phyloP scores from a whole-genome alignment of 2,888 invertebrate genomes.

The Pseudococcus viburni region DNA sequence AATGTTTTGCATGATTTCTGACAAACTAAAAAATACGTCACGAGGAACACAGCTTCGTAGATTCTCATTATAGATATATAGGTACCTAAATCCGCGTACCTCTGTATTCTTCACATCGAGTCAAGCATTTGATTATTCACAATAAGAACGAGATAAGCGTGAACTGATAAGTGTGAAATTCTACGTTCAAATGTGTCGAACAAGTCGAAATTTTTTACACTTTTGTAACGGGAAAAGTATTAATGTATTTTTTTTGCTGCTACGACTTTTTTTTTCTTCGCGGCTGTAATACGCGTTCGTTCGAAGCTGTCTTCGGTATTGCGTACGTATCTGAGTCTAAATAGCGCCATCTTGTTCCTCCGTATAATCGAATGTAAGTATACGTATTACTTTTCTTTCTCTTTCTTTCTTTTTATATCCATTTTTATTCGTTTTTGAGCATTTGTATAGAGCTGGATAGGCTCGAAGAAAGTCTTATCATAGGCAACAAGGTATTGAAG shows the following conservation, averaged over 20 bases:
- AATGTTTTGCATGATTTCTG: conserved; percentile 66
- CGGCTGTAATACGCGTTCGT: not conserved
- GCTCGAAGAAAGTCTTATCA: no score
- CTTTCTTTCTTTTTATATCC: not conserved
- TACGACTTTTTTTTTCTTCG: not conserved
- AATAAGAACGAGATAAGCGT: conserved; percentile 23
- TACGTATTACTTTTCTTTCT: not conserved
- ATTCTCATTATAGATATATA: conserved; percentile 64
- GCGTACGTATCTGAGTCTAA: not conserved
- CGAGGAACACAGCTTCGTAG: conserved; percentile 15
- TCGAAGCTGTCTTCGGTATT: not conserved
- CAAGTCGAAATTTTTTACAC: conserved; percentile 9
- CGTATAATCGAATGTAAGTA: conserved; percentile 5
- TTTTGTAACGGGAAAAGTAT: conserved; percentile 15
- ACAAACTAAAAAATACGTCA: conserved; percentile 48
- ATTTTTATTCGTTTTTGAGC: conserved; percentile 1
- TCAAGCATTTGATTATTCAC: conserved; percentile 24
- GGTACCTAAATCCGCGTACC: conserved; percentile 35
- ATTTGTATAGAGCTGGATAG: no score
- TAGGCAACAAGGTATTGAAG: not conserved
- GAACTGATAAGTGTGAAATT: conserved; percentile 35
- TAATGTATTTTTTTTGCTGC: conserved; percentile 12
- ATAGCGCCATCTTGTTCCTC: conserved; percentile 8
- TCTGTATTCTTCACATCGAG: conserved; percentile 29
- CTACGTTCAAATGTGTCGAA: conserved; percentile 28